These are phyloP conservation scores for Empidonax alnorum DNA, from an alignment of 2,113 vertebrate species.

Conservation along the genomic window DNA sequence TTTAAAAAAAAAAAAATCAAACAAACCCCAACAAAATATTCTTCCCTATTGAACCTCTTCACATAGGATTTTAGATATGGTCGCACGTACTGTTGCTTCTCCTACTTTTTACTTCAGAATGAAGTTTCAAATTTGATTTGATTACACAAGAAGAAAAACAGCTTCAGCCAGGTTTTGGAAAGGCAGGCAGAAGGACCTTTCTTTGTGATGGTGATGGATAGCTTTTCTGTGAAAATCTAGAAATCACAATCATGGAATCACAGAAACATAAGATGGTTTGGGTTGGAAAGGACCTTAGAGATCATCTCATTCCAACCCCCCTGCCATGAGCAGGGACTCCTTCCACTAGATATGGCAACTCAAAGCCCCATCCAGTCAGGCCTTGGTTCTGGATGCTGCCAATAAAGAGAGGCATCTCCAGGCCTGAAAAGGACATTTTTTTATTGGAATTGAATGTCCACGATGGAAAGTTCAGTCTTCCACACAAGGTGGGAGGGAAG, in stretches of 20 bases:
- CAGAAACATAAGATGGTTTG: not conserved
- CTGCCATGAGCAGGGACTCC: not conserved
- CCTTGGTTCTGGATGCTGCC: not conserved
- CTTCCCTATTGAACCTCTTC: not conserved
- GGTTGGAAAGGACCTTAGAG: not conserved
- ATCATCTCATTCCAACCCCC: not conserved
- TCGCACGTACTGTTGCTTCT: not conserved
- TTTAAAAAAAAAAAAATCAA: not conserved
- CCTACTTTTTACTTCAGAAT: not conserved
- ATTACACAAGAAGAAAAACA: not conserved
- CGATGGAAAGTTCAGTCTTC: too few species aligned
- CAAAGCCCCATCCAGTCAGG: not conserved
- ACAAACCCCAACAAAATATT: not conserved
- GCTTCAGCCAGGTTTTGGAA: not conserved
- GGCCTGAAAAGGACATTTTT: too few species aligned
- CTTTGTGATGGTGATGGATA: not conserved
- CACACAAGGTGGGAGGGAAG: not conserved
- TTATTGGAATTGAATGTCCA: too few species aligned
- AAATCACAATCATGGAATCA: not conserved
- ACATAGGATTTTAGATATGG: not conserved
- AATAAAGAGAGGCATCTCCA: too few species aligned
- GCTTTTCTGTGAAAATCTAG: not conserved
- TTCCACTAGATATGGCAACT: not conserved
- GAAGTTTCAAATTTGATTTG: not conserved
- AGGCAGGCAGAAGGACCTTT: not conserved